A percentile compares a stretch with the other conserved stretches of the same genome.
Evolutionary conservation across 2,797 vertebrate genomes (phyloP).

Genomic region (Carcharodon carcharias): DNA sequence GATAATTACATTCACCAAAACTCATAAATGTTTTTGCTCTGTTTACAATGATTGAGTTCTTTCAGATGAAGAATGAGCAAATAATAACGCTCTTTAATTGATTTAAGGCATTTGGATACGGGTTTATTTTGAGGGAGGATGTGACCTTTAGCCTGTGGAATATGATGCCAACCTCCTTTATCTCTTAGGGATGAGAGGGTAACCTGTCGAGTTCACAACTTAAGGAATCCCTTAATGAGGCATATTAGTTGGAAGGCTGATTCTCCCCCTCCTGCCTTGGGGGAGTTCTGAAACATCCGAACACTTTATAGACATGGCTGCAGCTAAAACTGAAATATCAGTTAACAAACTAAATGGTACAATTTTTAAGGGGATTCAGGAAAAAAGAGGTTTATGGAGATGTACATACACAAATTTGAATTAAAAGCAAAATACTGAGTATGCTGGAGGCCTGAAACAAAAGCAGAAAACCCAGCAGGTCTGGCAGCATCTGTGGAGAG

Average conservation of each 20-base stretch:
- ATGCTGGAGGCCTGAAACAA: too few species aligned
- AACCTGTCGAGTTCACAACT: background rate
- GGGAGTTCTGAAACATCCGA: background rate
- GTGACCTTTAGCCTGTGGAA: background rate
- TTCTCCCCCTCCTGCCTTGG: background rate
- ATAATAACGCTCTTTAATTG: background rate
- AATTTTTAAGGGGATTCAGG: too few species aligned
- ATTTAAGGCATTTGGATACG: too few species aligned
- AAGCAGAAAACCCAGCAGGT: too few species aligned
- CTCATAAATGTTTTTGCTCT: background rate
- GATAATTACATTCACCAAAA: background rate
- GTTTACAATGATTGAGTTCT: background rate
- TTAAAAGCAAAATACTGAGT: too few species aligned
- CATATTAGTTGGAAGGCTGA: background rate
- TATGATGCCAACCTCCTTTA: background rate
- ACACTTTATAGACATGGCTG: background rate
- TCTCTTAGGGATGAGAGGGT: background rate
- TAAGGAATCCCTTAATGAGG: background rate
- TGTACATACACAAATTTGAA: too few species aligned
- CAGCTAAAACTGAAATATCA: background rate
- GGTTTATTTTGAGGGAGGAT: background rate
- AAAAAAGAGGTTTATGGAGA: too few species aligned
- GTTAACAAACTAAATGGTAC: too few species aligned
- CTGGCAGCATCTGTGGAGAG: too few species aligned
- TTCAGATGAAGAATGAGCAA: background rate